Conservation (phyloP, 2,888 invertebrate species). For the Andricus curvator region DNA sequence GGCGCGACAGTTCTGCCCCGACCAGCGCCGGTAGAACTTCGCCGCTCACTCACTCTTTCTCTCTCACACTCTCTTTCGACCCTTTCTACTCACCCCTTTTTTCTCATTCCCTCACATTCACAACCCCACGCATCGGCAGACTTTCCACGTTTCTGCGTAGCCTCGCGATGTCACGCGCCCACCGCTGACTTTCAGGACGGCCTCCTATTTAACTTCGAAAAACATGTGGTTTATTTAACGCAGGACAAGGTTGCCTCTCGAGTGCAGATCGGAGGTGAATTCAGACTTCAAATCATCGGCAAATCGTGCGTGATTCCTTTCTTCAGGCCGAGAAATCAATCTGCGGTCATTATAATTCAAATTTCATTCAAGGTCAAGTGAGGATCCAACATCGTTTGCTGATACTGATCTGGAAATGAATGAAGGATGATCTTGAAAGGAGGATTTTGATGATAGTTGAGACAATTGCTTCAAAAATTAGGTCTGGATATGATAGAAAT, state of each 20-base stretch:
- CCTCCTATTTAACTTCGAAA: neutral
- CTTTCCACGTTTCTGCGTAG: constrained; percentile 36
- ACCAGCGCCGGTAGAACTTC: constrained; percentile 73
- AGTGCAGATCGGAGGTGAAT: constrained; percentile 1
- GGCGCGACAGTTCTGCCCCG: constrained; percentile 77
- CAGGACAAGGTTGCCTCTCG: constrained; percentile 1
- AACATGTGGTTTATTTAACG: constrained; percentile 33
- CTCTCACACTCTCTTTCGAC: constrained; percentile 21
- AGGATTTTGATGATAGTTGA: neutral
- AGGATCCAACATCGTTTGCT: neutral
- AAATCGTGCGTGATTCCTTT: constrained; percentile 22
- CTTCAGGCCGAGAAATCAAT: neutral
- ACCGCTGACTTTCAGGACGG: neutral
- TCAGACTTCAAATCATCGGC: neutral
- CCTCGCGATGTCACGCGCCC: constrained; percentile 23
- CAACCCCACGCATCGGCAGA: constrained; percentile 38
- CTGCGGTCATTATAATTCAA: neutral
- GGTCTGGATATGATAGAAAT: neutral
- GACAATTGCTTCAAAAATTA: neutral
- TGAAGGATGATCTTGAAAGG: neutral
- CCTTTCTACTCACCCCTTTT: constrained; percentile 7
- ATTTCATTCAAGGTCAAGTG: neutral
- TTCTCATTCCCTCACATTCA: constrained; percentile 7
- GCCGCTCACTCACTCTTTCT: constrained; percentile 51
- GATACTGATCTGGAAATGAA: neutral